Evolutionary conservation across 2,113 vertebrate genomes (phyloP).

Genomic region (Gracilinanus agilis): DNA sequence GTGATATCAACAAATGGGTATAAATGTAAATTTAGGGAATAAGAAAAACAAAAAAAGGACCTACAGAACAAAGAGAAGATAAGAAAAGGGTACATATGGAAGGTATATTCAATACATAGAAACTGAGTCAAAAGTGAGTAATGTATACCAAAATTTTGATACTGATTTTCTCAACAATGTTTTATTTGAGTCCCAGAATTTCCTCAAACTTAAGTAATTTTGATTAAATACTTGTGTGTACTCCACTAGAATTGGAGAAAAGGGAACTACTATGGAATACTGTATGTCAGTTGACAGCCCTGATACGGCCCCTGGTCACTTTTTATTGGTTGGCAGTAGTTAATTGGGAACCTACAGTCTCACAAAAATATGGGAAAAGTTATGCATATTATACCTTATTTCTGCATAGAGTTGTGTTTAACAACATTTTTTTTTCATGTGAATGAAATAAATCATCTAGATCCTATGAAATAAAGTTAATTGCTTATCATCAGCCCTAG

Average conservation of each 20-base stretch:
- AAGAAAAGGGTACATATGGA: background rate
- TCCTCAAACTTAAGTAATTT: rapidly evolving
- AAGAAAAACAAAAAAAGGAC: background rate
- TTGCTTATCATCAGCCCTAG: background rate
- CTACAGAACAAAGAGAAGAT: background rate
- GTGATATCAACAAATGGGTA: background rate
- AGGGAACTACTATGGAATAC: background rate
- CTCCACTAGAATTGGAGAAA: background rate
- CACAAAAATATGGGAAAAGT: rapidly evolving
- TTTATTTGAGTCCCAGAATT: background rate
- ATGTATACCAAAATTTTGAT: background rate
- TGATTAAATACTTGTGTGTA: background rate
- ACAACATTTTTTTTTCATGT: constrained; percentile 1
- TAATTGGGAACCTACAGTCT: background rate
- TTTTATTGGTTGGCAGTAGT: background rate
- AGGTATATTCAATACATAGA: background rate
- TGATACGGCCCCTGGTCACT: background rate
- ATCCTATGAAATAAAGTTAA: background rate
- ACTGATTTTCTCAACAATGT: background rate
- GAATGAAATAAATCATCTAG: background rate
- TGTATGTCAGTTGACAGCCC: too few species aligned
- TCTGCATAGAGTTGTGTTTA: background rate
- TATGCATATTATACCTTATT: background rate
- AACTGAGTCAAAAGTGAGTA: background rate
- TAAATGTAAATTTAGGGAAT: background rate